These are phyloP conservation scores for Sarcophaga subvicina DNA, from an alignment of 2,888 invertebrate species.

Conservation along the genomic window DNA sequence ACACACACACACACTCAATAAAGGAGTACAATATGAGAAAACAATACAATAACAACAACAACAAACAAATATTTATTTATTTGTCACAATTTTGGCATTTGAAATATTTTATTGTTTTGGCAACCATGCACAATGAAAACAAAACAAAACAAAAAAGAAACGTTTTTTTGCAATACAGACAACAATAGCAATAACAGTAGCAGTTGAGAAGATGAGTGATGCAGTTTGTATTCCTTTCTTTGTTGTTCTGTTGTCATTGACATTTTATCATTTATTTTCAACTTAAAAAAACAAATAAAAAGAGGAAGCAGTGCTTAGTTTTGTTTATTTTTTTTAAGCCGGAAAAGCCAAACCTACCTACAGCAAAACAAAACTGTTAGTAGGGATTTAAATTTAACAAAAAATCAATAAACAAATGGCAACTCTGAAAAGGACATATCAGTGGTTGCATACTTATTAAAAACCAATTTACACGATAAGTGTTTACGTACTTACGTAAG, in stretches of 20 bases:
- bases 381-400: too few relatives aligned
- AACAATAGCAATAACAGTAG: not conserved
- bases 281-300: not conserved
- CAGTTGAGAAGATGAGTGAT: not conserved
- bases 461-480: too few relatives aligned
- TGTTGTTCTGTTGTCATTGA: not conserved
- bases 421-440: too few relatives aligned
- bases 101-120: slow-evolving; percentile 59
- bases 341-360: slow-evolving; percentile 77
- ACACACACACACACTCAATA: not conserved
- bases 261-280: not conserved
- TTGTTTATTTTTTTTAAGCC: slow-evolving; percentile 71
- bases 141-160: not conserved
- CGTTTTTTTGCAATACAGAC: not conserved
- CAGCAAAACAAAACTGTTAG: not conserved
- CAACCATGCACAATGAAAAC: slow-evolving; percentile 33
- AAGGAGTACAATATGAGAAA: not conserved
- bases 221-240: not conserved
- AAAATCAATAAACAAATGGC: too few relatives aligned
- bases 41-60: slow-evolving; percentile 46
- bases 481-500: too few relatives aligned
- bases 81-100: slow-evolving; percentile 62
- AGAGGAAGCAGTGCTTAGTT: not conserved
- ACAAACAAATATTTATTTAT: slow-evolving; percentile 58
- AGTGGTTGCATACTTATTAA: too few relatives aligned